Evolutionary conservation across 2,113 vertebrate genomes (phyloP), one percentile per base, ranked within the genome.

Genomic region (Trematocara stigmaticum): DNA sequence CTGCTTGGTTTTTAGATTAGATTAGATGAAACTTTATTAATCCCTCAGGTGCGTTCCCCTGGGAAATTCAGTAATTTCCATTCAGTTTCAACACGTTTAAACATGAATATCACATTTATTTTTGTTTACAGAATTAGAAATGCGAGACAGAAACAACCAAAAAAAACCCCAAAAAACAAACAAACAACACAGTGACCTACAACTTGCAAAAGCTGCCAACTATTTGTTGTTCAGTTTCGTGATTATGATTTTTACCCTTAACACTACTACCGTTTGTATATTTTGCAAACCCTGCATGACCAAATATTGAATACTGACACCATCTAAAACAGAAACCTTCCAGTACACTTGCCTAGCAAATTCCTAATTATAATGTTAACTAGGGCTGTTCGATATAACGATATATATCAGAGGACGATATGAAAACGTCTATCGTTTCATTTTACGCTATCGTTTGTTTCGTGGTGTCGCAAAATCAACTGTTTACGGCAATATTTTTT

Each of bases 61-160:
- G 1, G 26, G 26, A 59, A 59, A 59, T 18, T 59, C 2, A 6
- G 56, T 59, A 34, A 34, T 59, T 34, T 59, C 0, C 0, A 0
- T 59, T 59, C 15, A 59, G 56, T 59, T 40, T 42, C 11, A 69
- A 69, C 61, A 69, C 4, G 2, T 66, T 20, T 1, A 40, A 40
- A 38, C 1, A 69, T 42, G 61, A 64, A 38, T n/a, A 64, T 64
- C 61, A 20, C 35, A 42, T 69, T 12, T 69, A 66, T 40, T 66
- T 66, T 40, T 40, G n/a, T 66, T 66, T 23, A 66, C 18, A 66
- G n/a, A 66, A 5, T 20, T 5, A 66, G 13, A 59, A 59, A 57
- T 9, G 13, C 0, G 0, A 34, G 3, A 61, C 15, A 61, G 29
- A 61, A 61, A 61, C 4, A 18, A 16, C 2, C 3, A 2, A 2